Conservation (phyloP, 2,113 vertebrate genomes). For the Sisor rabdophorus region DNA sequence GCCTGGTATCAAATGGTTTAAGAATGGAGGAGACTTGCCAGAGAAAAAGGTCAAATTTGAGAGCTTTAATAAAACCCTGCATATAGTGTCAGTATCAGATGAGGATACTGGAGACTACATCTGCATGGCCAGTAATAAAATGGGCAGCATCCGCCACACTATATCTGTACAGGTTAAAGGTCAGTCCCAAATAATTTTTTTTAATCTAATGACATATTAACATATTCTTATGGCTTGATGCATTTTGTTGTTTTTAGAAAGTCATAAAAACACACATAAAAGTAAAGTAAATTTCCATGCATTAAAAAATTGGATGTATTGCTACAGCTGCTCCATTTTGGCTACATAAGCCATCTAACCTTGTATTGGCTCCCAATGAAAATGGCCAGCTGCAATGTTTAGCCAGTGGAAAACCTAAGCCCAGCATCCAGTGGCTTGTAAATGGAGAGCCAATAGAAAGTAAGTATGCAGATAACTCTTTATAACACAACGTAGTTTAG, state of each 20-base stretch:
- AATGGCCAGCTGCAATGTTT: slow-evolving; percentile 87
- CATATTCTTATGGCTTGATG: background rate
- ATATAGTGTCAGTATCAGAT: slow-evolving; percentile 83
- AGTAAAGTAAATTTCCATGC: background rate
- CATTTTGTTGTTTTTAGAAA: background rate
- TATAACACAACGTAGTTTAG: background rate
- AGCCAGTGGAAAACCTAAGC: slow-evolving; percentile 93
- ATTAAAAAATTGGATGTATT: background rate
- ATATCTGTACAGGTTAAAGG: slow-evolving; percentile 96
- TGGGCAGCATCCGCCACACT: slow-evolving; percentile 88
- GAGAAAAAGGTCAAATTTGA: slow-evolving; percentile 79
- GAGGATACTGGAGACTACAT: slow-evolving; percentile 91
- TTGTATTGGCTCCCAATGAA: slow-evolving; percentile 87
- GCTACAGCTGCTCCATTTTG: slow-evolving; percentile 89
- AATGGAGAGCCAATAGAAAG: slow-evolving; percentile 84
- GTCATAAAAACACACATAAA: background rate
- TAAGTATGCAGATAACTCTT: slow-evolving; percentile 56
- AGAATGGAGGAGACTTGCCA: slow-evolving; percentile 90
- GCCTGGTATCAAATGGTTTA: slow-evolving; percentile 89
- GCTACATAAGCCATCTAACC: slow-evolving; percentile 87
- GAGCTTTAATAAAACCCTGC: slow-evolving; percentile 89
- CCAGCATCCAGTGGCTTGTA: slow-evolving; percentile 86
- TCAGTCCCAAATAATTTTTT: slow-evolving; percentile 62
- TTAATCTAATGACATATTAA: background rate
- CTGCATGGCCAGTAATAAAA: slow-evolving; percentile 91